phyloP scores from a whole-genome alignment of 1,140 invertebrate species.

The Halictus rubicundus region DNA sequence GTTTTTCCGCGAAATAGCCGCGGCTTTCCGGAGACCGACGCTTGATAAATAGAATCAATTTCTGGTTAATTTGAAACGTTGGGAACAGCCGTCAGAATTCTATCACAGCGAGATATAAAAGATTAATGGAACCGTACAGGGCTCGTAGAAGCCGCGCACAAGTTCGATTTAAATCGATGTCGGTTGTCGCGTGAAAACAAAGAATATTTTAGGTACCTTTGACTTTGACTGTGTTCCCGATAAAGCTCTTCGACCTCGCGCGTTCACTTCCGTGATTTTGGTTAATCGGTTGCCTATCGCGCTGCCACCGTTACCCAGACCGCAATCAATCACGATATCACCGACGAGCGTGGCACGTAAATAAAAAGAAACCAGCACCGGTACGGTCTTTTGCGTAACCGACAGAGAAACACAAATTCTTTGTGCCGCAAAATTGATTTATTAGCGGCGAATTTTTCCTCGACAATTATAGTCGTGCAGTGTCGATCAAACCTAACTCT shows the following conservation, averaged over 20 bases:
- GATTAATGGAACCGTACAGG: constrained; percentile 23
- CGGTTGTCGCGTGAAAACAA: constrained; percentile 30
- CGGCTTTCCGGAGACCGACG: too few relatives aligned
- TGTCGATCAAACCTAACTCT: too few relatives aligned
- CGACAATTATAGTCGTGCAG: too few relatives aligned
- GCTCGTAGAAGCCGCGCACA: background rate
- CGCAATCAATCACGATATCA: background rate
- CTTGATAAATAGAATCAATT: background rate
- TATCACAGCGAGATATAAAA: background rate
- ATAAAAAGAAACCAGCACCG: background rate
- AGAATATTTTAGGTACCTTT: constrained; percentile 3
- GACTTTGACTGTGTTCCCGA: background rate
- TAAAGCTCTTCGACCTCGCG: background rate
- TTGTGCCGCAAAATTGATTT: too few relatives aligned
- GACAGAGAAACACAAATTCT: too few relatives aligned
- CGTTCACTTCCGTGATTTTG: constrained; percentile 3
- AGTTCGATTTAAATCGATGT: constrained; percentile 39
- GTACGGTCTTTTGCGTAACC: too few relatives aligned
- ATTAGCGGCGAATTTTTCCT: too few relatives aligned
- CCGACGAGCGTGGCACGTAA: background rate
- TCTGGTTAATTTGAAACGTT: background rate
- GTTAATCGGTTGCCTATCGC: constrained; percentile 5
- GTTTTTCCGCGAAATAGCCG: too few relatives aligned
- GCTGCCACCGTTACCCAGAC: background rate
- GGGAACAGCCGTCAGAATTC: background rate